Percentiles rank a stretch among this genome's conserved stretches.
Conservation (phyloP, 2,888 invertebrate genomes). For the Conistra vaccinii region DNA sequence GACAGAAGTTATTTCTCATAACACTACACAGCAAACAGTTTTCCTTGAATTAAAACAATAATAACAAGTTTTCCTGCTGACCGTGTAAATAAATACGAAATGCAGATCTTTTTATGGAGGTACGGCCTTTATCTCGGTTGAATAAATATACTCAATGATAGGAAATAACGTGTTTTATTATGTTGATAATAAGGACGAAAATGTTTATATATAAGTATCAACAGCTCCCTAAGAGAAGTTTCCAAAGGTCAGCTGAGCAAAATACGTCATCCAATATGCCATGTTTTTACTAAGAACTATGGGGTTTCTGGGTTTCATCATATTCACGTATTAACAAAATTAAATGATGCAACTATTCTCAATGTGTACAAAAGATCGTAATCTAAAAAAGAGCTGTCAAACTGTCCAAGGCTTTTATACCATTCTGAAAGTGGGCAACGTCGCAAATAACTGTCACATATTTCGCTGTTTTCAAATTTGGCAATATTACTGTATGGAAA, state of each 20-base stretch:
- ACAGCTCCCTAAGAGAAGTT: not conserved
- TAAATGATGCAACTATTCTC: no score
- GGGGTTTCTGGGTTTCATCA: not conserved
- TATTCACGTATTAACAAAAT: not conserved
- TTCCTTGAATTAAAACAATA: constrained; percentile 60
- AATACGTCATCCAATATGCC: not conserved
- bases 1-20: no score
- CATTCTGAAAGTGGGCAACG: no score
- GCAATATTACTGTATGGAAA: no score
- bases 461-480: no score
- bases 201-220: not conserved
- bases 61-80: constrained; percentile 41
- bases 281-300: not conserved
- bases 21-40: constrained; percentile 10
- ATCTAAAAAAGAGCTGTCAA: constrained; percentile 3
- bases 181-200: not conserved
- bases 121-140: not conserved
- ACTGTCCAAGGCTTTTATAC: no score
- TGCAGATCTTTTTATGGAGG: not conserved
- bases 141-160: not conserved
- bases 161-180: not conserved
- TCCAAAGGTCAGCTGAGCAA: not conserved
- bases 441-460: no score
- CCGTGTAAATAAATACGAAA: constrained; percentile 1
- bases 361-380: no score